Evolutionary conservation across 1,140 invertebrate species (phyloP), one percentile per base, ranked within the genome.

Genomic region (Drosophila burlai): DNA sequence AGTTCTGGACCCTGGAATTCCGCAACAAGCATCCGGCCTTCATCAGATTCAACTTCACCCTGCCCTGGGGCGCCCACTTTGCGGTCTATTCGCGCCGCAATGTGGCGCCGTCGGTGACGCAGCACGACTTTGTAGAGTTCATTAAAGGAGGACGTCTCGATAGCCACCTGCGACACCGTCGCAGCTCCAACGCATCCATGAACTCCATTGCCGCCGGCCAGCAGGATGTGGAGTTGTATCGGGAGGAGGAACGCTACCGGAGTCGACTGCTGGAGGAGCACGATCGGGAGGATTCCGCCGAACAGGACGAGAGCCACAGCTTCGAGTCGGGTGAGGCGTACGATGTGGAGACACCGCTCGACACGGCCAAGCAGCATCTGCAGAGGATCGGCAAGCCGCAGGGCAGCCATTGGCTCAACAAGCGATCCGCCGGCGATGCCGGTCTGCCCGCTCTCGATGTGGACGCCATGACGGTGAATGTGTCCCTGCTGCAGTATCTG

Each of bases 71-170:
- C 80, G 97, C 97, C 15, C 98, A 98, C 93, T 97, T 99, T 89
- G 98, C 98, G 34, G 97, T 99, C 59, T 99, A 98, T 93, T 97
- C 97, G 4, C 95, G 98, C 73, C 95, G 97, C 74, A 98, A 98
- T 93, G 96, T 97, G 26, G 97, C 97, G 1, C 98, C 98, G 1
- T 98, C 97, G 86, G 97, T 99, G 68, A 98, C 98, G 31, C 97
- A 99, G 93, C 98, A 99, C 93, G 98, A 99, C 93, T 98, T 99
- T 93, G 97, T 97, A 18, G 97, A 99, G 94, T 97, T 98, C 91
- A 96, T 98, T 75, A 96, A 96, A 89, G 97, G 97, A 21, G 97
- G 97, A 26, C 94, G 96, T 24, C 94, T 97, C 6, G 96, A 97
- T 90, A 94, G 96, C 80, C 93, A 96, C 57, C 94, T 96, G 79